Evolutionary conservation across 2,888 invertebrate genomes (phyloP).

Genomic region (Allolobophora icterica): DNA sequence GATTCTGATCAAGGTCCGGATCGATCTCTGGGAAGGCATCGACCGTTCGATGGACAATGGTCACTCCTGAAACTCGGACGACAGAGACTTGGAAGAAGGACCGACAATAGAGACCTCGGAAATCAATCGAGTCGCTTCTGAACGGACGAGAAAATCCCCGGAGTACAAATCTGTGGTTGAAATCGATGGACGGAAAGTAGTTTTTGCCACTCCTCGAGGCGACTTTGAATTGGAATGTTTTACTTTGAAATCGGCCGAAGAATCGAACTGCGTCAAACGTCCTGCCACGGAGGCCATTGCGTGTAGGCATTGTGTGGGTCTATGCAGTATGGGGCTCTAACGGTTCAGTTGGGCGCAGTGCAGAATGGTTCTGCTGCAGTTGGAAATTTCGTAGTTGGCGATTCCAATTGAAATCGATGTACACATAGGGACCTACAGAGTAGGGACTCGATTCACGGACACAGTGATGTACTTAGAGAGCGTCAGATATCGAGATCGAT

Average conservation of each 20-base stretch:
- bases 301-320: not conserved
- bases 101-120: not conserved
- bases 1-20: not conserved
- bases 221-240: not conserved
- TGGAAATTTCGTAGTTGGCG: not conserved
- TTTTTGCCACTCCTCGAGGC: not conserved
- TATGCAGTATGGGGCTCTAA: not conserved
- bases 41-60: not conserved
- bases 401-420: not conserved
- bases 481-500: not conserved
- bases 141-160: not conserved
- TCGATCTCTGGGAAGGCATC: not conserved
- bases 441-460: not conserved
- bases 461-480: not conserved
- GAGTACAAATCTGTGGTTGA: not conserved
- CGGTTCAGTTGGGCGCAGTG: not conserved
- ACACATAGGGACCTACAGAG: not conserved
- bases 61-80: not conserved
- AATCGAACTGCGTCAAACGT: constrained; percentile 1
- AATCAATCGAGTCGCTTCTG: not conserved
- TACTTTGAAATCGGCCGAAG: not conserved
- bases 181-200: not conserved
- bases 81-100: not conserved
- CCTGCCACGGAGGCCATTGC: not conserved
- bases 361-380: not conserved